phyloP scores from a whole-genome alignment of 2,797 vertebrate species.

The Myotis myotis region DNA sequence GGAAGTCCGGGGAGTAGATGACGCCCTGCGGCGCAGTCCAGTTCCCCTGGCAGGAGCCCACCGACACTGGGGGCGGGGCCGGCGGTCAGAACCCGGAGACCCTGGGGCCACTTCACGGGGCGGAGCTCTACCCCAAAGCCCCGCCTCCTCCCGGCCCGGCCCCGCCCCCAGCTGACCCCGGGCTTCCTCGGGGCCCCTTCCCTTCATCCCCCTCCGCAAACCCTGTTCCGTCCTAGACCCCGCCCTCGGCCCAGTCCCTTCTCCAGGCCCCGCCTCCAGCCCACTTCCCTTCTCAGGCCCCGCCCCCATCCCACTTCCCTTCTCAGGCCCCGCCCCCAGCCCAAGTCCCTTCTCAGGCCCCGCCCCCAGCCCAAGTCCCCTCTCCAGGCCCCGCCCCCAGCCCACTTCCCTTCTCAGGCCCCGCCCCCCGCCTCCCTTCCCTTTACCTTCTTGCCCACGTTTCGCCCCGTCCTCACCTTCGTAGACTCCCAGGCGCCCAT shows the following conservation, averaged over 20 bases:
- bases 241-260: not conserved
- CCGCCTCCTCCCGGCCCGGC: not conserved
- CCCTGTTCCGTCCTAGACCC: not conserved
- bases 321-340: not conserved
- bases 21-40: slow-evolving; percentile 78
- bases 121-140: not conserved
- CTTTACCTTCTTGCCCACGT: not conserved
- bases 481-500: slow-evolving; percentile 82
- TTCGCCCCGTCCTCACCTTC: slow-evolving; percentile 73
- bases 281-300: rapidly evolving
- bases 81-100: not conserved
- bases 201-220: not conserved
- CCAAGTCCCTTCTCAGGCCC: rapidly evolving
- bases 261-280: not conserved
- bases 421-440: not conserved
- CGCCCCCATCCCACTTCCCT: not conserved
- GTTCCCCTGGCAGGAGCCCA: slow-evolving; percentile 83
- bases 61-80: slow-evolving; percentile 73
- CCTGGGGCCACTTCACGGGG: not conserved
- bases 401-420: too few species aligned
- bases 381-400: not conserved
- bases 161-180: not conserved
- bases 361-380: not conserved
- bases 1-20: slow-evolving; percentile 84
- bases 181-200: not conserved